Percentiles rank a stretch among this genome's conserved stretches.
Conservation (phyloP, 2,797 vertebrate species). For the Sorex maritimensis region DNA sequence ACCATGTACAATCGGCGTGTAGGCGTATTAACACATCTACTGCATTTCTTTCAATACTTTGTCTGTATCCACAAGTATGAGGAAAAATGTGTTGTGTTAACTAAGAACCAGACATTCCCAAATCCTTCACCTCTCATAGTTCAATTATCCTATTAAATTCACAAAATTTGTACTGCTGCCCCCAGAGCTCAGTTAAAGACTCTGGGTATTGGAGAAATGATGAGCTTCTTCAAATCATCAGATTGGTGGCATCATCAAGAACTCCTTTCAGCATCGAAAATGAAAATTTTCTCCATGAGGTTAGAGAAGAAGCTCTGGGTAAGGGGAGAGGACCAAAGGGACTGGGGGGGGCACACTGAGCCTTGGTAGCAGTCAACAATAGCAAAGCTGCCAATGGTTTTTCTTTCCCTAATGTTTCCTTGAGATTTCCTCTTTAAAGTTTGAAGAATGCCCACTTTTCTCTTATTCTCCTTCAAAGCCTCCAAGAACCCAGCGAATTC, state of each 20-base stretch:
- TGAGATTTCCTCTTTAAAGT: background rate
- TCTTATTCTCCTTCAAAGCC: background rate
- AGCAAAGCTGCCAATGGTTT: background rate
- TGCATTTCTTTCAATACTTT: background rate
- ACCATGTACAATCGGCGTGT: background rate
- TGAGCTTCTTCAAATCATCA: background rate
- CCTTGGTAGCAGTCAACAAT: background rate
- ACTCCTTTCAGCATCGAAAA: constrained; percentile 20
- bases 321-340: background rate
- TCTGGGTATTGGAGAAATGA: background rate
- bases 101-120: background rate
- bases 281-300: background rate
- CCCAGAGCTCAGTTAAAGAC: background rate
- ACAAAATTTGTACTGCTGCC: background rate
- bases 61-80: background rate
- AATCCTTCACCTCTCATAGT: background rate
- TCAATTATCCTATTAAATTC: constrained; percentile 20
- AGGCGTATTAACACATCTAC: background rate
- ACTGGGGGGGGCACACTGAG: background rate
- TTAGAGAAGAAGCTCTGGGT: background rate
- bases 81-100: background rate
- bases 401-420: background rate
- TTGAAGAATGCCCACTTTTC: background rate
- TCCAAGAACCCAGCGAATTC: background rate
- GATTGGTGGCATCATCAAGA: constrained; percentile 8